phyloP scores from a whole-genome alignment of 2,888 invertebrate species.

The Amblyteles armatorius region DNA sequence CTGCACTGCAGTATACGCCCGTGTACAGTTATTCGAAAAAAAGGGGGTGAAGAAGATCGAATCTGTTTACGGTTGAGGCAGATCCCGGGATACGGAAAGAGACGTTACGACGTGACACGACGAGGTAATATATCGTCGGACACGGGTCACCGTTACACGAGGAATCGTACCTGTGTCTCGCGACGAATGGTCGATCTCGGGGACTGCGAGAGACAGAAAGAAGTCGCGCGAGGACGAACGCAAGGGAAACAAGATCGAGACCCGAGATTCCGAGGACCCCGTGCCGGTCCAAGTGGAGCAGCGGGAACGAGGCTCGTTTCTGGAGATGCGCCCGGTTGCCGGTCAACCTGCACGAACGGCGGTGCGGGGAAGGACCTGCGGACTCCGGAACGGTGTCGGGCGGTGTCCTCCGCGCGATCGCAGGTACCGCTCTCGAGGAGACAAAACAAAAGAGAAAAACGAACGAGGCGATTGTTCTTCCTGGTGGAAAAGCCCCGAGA shows the following conservation, averaged over 20 bases:
- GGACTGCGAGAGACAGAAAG: constrained; percentile 3
- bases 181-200: constrained; percentile 56
- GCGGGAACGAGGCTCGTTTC: constrained; percentile 16
- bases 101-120: constrained; percentile 73
- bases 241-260: constrained; percentile 68
- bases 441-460: constrained; percentile 43
- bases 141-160: constrained; percentile 75
- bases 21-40: constrained; percentile 58
- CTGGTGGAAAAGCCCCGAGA: constrained; percentile 39
- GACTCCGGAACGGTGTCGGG: constrained; percentile 1
- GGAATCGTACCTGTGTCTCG: constrained; percentile 63
- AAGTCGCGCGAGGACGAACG: constrained; percentile 37
- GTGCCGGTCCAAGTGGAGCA: constrained; percentile 68
- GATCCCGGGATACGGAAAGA: constrained; percentile 76
- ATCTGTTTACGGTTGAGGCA: constrained; percentile 59
- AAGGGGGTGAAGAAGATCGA: constrained; percentile 62
- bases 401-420: constrained; percentile 28
- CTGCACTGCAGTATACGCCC: neutral
- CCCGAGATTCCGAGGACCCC: constrained; percentile 66
- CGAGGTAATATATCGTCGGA: constrained; percentile 77
- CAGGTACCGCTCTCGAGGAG: constrained; percentile 30
- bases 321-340: constrained; percentile 33
- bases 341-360: neutral
- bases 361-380: constrained; percentile 33
- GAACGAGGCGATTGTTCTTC: constrained; percentile 38